Percentiles rank a stretch among this genome's conserved stretches.
phyloP scores from a whole-genome alignment of 2,797 vertebrate species.

The Neosilurus hyrtlii region DNA sequence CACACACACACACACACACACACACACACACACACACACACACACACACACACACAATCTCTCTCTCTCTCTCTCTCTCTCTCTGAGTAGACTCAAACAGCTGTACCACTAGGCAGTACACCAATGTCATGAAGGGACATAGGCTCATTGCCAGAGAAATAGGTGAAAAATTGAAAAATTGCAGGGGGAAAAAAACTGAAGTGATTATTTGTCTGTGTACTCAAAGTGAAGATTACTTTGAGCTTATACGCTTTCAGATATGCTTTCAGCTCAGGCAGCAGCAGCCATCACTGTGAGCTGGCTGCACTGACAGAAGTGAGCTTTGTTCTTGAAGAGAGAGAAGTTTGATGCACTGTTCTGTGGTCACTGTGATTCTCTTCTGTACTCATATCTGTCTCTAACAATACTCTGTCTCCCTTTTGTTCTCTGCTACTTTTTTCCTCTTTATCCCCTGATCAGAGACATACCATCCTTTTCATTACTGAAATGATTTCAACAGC shows the following conservation, averaged over 20 bases:
- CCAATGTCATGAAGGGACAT: slow-evolving; percentile 26
- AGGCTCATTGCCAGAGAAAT: slow-evolving; percentile 15
- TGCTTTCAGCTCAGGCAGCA: slow-evolving; percentile 29
- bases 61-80: background rate
- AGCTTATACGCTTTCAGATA: slow-evolving; percentile 30
- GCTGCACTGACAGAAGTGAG: slow-evolving; percentile 25
- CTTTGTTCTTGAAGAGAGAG: slow-evolving; percentile 46
- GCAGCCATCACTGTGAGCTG: slow-evolving; percentile 29
- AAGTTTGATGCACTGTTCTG: slow-evolving; percentile 44
- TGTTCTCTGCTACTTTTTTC: slow-evolving; percentile 13
- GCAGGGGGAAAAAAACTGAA: background rate
- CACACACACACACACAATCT: background rate
- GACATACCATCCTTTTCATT: slow-evolving; percentile 25
- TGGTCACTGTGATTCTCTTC: slow-evolving; percentile 34
- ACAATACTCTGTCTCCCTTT: slow-evolving; percentile 37
- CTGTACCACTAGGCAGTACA: slow-evolving; percentile 5
- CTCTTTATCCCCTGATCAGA: slow-evolving; percentile 34
- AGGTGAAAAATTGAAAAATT: slow-evolving; percentile 9
- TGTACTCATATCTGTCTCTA: slow-evolving; percentile 42
- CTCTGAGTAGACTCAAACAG: slow-evolving; percentile 15
- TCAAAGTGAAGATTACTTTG: slow-evolving; percentile 42
- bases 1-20: slow-evolving; percentile 8
- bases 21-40: slow-evolving; percentile 7
- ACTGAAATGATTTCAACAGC: slow-evolving; percentile 6
- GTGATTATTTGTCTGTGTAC: slow-evolving; percentile 39